These are phyloP conservation scores for Meloidogyne floridensis DNA, from an alignment of 1,140 invertebrate species.

Conservation along the genomic window DNA sequence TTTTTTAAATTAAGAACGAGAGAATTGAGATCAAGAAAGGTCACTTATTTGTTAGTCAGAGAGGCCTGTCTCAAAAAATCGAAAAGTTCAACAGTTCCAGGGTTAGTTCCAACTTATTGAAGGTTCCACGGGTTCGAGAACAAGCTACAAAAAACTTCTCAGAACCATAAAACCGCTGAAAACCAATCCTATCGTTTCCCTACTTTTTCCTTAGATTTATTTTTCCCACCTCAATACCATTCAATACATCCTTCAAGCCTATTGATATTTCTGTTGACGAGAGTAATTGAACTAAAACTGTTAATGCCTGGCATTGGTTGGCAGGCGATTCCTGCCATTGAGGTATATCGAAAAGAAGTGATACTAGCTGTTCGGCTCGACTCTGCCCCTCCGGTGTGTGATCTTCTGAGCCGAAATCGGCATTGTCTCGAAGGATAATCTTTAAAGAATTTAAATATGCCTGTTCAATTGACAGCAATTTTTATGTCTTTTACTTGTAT, in stretches of 20 bases:
- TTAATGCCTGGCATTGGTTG: constrained; percentile 20
- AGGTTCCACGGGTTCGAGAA: too few relatives aligned
- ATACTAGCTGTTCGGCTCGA: constrained; percentile 15
- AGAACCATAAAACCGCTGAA: too few relatives aligned
- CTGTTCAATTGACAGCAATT: not conserved
- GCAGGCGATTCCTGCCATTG: constrained; percentile 10
- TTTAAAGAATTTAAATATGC: not conserved
- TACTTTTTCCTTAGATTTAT: too few relatives aligned
- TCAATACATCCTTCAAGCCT: constrained; percentile 1
- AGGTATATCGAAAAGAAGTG: constrained; percentile 6
- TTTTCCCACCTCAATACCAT: constrained; percentile 12
- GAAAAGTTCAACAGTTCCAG: too few relatives aligned
- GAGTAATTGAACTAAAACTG: constrained; percentile 20
- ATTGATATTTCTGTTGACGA: constrained; percentile 25
- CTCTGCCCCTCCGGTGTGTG: constrained; percentile 4
- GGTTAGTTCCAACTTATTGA: too few relatives aligned
- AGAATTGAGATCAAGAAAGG: too few relatives aligned
- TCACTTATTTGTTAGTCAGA: too few relatives aligned
- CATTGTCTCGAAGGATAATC: constrained; percentile 6
- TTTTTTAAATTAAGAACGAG: too few relatives aligned
- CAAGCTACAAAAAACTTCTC: too few relatives aligned
- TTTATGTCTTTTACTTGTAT: not conserved
- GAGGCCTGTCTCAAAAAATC: too few relatives aligned
- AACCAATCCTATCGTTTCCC: too few relatives aligned
- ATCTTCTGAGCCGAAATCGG: not conserved